Percentiles rank a stretch among this genome's conserved stretches.
Evolutionary conservation across 2,888 invertebrate genomes (phyloP).

Genomic region (Leptarthrus brevirostris): DNA sequence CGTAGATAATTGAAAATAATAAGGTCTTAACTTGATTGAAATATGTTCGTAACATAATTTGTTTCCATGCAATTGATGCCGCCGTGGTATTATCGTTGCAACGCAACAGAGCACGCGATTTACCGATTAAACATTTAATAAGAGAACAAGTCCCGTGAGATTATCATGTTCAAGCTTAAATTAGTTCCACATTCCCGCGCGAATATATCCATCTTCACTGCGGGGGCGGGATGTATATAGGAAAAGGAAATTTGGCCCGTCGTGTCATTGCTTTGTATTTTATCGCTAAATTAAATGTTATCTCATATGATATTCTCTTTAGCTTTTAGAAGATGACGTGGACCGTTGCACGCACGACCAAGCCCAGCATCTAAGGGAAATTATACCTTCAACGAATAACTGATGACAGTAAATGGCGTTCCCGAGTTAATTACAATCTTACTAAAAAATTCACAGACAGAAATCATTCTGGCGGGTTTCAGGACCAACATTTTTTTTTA

Average conservation of each 20-base stretch:
- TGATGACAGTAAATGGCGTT: conserved; percentile 25
- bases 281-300: conserved; percentile 18
- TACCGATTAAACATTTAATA: not conserved
- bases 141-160: not conserved
- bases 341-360: not conserved
- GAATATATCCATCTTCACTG: too few relatives aligned
- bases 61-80: too few relatives aligned
- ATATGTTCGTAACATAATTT: too few relatives aligned
- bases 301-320: not conserved
- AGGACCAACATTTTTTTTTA: not conserved
- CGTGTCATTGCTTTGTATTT: not conserved
- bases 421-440: conserved; percentile 14
- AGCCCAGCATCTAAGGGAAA: not conserved
- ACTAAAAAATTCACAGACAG: conserved; percentile 19
- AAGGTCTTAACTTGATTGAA: too few relatives aligned
- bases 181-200: not conserved
- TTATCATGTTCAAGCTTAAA: not conserved
- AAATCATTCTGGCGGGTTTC: not conserved
- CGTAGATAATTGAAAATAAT: too few relatives aligned
- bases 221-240: too few relatives aligned
- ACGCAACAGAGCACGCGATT: conserved; percentile 26
- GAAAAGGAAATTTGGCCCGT: too few relatives aligned
- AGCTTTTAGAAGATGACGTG: not conserved
- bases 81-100: too few relatives aligned
- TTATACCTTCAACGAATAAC: not conserved